phyloP scores from a whole-genome alignment of 2,113 vertebrate genomes.

The Ranitomeya variabilis region DNA sequence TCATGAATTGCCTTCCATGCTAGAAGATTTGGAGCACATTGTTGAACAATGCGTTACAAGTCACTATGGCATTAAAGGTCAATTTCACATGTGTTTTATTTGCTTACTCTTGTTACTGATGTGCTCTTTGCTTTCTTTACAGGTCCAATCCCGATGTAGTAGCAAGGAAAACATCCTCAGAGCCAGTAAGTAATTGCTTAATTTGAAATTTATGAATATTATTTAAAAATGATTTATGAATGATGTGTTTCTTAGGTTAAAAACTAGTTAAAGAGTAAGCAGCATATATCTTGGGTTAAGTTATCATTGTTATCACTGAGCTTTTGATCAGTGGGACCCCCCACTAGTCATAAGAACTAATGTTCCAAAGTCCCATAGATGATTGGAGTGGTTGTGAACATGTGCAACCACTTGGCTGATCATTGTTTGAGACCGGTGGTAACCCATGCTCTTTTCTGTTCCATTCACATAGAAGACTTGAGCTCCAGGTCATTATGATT shows the following conservation, averaged over 20 bases:
- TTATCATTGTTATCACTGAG: no score
- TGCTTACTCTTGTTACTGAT: conserved; percentile 66
- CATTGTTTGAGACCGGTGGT: no score
- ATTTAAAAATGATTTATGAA: neutral
- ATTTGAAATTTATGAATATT: neutral
- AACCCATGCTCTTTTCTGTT: no score
- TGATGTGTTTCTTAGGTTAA: neutral
- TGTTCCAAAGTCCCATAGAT: no score
- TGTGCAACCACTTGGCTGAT: no score
- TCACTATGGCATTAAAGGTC: conserved; percentile 37
- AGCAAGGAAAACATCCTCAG: conserved; percentile 99
- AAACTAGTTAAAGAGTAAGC: neutral
- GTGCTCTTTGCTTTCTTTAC: conserved; percentile 72
- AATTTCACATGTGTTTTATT: conserved; percentile 61
- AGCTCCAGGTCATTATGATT: no score
- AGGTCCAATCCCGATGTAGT: conserved; percentile 99
- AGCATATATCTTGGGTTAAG: no score
- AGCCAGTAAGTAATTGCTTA: conserved; percentile 86
- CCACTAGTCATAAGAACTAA: no score
- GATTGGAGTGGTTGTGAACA: no score
- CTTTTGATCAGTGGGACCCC: no score
- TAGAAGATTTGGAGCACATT: conserved; percentile 44
- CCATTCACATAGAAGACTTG: no score
- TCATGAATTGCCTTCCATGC: conserved; percentile 65
- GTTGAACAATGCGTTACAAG: conserved; percentile 32